Evolutionary conservation across 2,113 vertebrate species (phyloP), one percentile per base, ranked within the genome.

Genomic region (Lepus europaeus): DNA sequence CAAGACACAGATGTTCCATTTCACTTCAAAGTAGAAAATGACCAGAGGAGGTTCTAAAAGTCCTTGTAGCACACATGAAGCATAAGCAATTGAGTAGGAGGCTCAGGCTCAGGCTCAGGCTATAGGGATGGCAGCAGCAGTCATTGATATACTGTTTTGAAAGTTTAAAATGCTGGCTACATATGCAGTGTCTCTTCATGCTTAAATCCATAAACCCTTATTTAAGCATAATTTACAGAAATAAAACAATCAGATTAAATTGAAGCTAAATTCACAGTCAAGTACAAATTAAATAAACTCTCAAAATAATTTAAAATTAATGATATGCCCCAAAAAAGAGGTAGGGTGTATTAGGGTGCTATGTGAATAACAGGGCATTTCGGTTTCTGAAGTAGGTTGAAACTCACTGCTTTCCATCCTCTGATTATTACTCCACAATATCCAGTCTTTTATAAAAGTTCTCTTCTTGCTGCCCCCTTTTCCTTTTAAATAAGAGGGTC

Each of bases 141-240:
- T 72, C 82, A 85, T 3, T 77, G 82, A 81, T 91, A 84, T 76
- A 85, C 17, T 93, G 33, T 64, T 81, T 69, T 87, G 64, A 72
- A 82, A 68, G 29, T 77, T 23, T 97, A 53, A 90, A 45, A 66
- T 96, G 59, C 69, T 88, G 14, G 51, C 89, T 86, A n/a, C 7
- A 79, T 88, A 73, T 69, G 66, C 53, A 77, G 1, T 72, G 17
- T 77, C 25, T 89, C 51, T 95, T 91, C 49, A 87, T 93, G 61
- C 89, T 96, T 61, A 97, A 87, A 81, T 63, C 29, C 27, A 95
- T 61, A 97, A 87, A 84, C 56, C 29, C 27, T 92, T 77, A 91
- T 81, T 90, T 80, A 84, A 97, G 89, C 17, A 63, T 72, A 83
- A 68, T 80, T 72, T 74, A 80, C 20, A 83, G 76, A 84, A 93